These are phyloP conservation scores for Ischnura elegans DNA, from an alignment of 2,888 invertebrate genomes.

Conservation along the genomic window DNA sequence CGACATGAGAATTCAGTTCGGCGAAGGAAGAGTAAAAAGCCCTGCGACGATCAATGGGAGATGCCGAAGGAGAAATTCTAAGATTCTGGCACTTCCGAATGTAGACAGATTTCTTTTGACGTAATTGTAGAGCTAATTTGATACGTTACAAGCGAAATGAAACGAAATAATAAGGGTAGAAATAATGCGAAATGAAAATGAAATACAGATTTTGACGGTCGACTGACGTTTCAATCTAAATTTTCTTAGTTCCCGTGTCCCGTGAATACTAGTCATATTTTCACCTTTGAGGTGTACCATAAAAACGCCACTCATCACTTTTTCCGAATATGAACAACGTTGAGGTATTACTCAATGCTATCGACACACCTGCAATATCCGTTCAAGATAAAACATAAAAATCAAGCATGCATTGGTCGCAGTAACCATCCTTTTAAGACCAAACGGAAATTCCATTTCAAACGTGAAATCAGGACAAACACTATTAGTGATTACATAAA, in stretches of 20 bases:
- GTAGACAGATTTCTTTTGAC: background rate
- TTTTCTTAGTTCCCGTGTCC: background rate
- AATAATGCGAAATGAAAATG: background rate
- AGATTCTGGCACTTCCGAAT: background rate
- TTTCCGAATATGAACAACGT: too few species aligned
- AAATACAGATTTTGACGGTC: background rate
- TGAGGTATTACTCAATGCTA: background rate
- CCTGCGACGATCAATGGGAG: background rate
- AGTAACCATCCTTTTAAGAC: too few species aligned
- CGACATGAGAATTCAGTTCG: background rate
- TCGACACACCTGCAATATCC: background rate
- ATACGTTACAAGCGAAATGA: background rate
- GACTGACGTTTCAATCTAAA: background rate
- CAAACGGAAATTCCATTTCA: too few species aligned
- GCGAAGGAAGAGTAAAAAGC: background rate
- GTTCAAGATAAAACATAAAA: too few species aligned
- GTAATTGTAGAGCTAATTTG: background rate
- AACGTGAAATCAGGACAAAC: too few species aligned
- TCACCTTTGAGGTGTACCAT: background rate
- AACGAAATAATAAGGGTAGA: background rate
- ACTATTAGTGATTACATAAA: too few species aligned
- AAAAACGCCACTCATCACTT: too few species aligned
- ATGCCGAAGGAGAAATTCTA: background rate
- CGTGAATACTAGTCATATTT: background rate
- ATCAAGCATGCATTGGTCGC: too few species aligned